Base-by-base conservation (phyloP, 2,888 invertebrate species). In the Tenthredo scrophulariae region DNA sequence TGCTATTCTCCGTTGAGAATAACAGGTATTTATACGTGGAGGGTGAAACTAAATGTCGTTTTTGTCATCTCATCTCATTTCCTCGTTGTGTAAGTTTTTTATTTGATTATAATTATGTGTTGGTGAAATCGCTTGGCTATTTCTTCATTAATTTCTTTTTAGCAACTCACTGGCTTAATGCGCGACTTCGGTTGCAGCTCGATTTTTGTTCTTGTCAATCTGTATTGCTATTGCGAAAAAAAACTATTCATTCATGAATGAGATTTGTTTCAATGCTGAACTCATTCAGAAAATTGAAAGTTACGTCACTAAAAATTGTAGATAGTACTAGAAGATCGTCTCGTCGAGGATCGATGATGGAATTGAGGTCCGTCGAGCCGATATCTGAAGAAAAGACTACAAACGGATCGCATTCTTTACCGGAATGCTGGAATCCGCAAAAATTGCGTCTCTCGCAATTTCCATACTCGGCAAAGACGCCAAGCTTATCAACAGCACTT, bases 331-430 rank as follows among this genome's bases (percentile, higher is more conserved):
- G 96, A 75, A 95, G 96, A 29, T 96, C 96, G 91, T 95, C 96
- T 87, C 94, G 97, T 90, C 95, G 97, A 89, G 97, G 97, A 88
- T 97, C 97, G 82, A 97, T 97, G 97, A 94, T 97, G 92, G 97
- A 97, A 92, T 94, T 97, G 83, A 96, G 96, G 91, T 88, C 88
- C 43, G 86, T 85, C 65, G 90, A 89, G 40, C 87, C 87, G 74
- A 90, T 88, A 87, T 93, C 93, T 89, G 95, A 94, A 86, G 80
- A 85, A 6, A 89, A 87, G 74, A 87, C 85, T 37, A 85, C 87
- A 79, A 86, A 85, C 86, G 91, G 91, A 50, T 91, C 92, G 26
- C 91, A 91, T 84, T 92, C 92, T 62, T 89, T 92, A 72, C 92
- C 92, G 37, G 91, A 92, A 72, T 91, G 90, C 80, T 91, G 92